phyloP scores from a whole-genome alignment of 2,888 invertebrate species.

The Rhagium mordax region DNA sequence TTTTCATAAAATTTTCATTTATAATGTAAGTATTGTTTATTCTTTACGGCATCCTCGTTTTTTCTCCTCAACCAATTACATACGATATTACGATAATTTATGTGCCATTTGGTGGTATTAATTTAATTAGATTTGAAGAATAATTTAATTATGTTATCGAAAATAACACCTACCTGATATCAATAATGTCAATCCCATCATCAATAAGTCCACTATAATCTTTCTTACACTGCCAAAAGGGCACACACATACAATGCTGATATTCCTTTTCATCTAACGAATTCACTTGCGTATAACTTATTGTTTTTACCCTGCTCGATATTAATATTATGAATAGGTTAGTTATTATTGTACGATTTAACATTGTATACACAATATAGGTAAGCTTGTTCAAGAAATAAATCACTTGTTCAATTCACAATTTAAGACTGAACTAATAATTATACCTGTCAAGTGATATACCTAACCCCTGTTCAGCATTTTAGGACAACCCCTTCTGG shows the following conservation, averaged over 20 bases:
- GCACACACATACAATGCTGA: constrained; percentile 63
- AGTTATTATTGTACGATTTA: not conserved
- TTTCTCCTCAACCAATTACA: too few relatives aligned
- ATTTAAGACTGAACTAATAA: not conserved
- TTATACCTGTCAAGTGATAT: too few relatives aligned
- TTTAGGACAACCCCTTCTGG: not conserved
- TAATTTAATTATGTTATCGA: too few relatives aligned
- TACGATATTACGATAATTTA: too few relatives aligned
- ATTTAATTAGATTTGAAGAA: too few relatives aligned
- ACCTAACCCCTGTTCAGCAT: not conserved
- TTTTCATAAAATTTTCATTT: too few relatives aligned
- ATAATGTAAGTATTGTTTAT: too few relatives aligned
- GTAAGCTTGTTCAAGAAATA: too few relatives aligned
- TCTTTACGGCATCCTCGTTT: too few relatives aligned
- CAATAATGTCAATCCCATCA: constrained; percentile 58
- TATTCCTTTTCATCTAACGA: constrained; percentile 17
- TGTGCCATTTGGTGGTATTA: too few relatives aligned
- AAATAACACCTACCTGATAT: constrained; percentile 56
- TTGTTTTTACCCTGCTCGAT: not conserved
- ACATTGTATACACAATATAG: too few relatives aligned
- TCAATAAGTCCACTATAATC: constrained; percentile 62
- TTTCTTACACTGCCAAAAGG: constrained; percentile 66
- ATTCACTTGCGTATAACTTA: not conserved
- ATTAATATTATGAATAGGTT: not conserved
- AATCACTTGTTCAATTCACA: not conserved